Conservation (phyloP, 2,888 invertebrate species). For the Cephus spinipes region DNA sequence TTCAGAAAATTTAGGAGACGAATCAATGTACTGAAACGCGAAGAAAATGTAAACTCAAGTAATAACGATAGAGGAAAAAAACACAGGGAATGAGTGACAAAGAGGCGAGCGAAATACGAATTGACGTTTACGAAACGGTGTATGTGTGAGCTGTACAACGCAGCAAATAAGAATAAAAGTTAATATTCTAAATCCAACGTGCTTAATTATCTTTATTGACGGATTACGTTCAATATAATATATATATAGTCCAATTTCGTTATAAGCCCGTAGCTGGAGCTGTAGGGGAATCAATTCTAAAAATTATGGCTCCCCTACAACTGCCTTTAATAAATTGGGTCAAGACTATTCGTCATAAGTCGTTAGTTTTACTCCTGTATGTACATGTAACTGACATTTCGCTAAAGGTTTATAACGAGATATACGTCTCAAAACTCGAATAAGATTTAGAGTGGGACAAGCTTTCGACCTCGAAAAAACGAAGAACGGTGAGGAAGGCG, state of each 20-base stretch:
- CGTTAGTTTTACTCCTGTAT: too few species aligned
- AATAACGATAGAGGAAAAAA: neutral
- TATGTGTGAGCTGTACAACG: neutral
- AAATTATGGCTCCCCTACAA: too few species aligned
- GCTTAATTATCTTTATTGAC: neutral
- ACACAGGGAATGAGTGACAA: neutral
- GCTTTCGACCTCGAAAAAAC: too few species aligned
- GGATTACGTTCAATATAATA: neutral
- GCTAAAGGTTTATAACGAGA: too few species aligned
- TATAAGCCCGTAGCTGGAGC: too few species aligned
- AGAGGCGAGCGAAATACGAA: neutral
- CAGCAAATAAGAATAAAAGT: neutral
- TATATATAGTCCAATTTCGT: neutral
- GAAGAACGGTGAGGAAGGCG: too few species aligned
- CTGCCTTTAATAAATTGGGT: too few species aligned
- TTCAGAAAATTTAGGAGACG: slow-evolving; percentile 13
- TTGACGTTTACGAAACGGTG: neutral
- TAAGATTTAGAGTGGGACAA: too few species aligned
- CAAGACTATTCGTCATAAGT: too few species aligned
- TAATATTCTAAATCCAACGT: neutral
- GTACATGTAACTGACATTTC: too few species aligned
- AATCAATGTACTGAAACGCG: neutral
- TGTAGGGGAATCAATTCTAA: too few species aligned
- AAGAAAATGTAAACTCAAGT: neutral
- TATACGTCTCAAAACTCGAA: too few species aligned